A percentile compares a stretch with the other conserved stretches of the same genome.
Evolutionary conservation across 2,113 vertebrate genomes (phyloP).

Genomic region (Saguinus midas): DNA sequence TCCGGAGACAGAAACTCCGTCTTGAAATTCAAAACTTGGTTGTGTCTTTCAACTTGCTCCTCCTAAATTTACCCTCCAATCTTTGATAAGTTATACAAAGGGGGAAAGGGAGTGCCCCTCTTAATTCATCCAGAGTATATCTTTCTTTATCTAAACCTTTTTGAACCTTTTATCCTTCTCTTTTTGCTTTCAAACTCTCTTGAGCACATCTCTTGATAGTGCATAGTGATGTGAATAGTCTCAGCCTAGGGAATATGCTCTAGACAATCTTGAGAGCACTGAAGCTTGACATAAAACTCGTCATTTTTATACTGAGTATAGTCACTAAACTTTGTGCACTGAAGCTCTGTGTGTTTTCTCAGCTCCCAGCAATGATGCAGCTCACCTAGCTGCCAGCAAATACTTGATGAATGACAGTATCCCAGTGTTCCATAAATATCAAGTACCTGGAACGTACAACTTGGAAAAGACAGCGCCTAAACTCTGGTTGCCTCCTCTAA

Average conservation of each 20-base stretch:
- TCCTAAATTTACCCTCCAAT: conserved; percentile 36
- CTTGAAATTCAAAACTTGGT: conserved; percentile 67
- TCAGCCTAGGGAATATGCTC: not conserved
- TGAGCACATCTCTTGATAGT: not conserved
- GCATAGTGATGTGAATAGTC: not conserved
- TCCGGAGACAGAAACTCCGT: conserved; percentile 41
- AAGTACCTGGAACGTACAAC: not conserved
- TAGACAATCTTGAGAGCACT: not conserved
- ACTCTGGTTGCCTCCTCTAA: not conserved
- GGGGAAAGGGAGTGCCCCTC: not conserved
- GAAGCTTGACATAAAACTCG: not conserved
- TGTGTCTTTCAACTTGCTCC: conserved; percentile 2
- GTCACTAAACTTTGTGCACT: not conserved
- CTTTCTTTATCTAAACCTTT: not conserved
- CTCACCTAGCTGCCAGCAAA: conserved; percentile 34
- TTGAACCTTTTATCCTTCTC: not conserved
- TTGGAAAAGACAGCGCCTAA: not conserved
- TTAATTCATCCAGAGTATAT: not conserved
- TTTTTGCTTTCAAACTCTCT: conserved; percentile 7
- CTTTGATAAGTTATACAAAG: not conserved
- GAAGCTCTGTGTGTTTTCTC: conserved; percentile 30
- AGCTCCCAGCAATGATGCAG: conserved; percentile 4
- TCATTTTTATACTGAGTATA: not conserved
- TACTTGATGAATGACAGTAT: conserved; percentile 1
- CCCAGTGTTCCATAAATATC: conserved; percentile 30